phyloP scores from a whole-genome alignment of 92 coral and sea anemone species.

The Zoanthus sansibaricus region DNA sequence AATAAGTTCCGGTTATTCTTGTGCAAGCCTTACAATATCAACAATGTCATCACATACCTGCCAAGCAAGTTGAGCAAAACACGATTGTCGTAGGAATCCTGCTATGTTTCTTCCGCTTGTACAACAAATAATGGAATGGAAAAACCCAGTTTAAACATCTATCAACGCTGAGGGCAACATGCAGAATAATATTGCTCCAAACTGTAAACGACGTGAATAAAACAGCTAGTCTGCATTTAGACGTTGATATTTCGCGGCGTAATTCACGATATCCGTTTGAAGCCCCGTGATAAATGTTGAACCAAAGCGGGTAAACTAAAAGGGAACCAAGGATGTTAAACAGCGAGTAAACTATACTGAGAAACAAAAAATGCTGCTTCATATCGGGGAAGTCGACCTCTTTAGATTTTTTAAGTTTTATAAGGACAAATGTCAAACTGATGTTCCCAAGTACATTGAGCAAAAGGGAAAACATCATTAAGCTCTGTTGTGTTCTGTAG shows the following conservation, averaged over 20 bases:
- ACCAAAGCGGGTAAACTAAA: conserved; percentile 18
- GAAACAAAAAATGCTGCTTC: conserved; percentile 21
- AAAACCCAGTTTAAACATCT: conserved; percentile 21
- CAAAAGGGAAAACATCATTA: not conserved
- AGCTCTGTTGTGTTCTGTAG: not conserved
- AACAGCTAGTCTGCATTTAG: not conserved
- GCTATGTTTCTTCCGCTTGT: conserved; percentile 27
- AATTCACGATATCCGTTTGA: not conserved
- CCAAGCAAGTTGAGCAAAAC: not conserved
- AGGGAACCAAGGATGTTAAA: conserved; percentile 18
- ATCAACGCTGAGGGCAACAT: conserved; percentile 17
- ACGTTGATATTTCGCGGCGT: not conserved
- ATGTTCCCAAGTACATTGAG: not conserved
- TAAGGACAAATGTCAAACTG: conserved; percentile 7
- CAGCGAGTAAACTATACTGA: conserved; percentile 9
- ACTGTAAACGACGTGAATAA: conserved; percentile 19
- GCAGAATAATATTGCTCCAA: not conserved
- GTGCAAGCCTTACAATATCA: too few species aligned
- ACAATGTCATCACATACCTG: conserved; percentile 4
- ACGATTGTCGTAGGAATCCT: conserved; percentile 6
- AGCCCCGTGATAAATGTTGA: conserved; percentile 1
- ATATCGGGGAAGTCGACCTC: conserved; percentile 36
- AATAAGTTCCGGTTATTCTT: too few species aligned
- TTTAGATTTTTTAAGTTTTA: conserved; percentile 36
- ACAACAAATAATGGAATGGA: conserved; percentile 33